Base-by-base conservation (phyloP, 1,140 invertebrate species). In the Elymnias hypermnestra region DNA sequence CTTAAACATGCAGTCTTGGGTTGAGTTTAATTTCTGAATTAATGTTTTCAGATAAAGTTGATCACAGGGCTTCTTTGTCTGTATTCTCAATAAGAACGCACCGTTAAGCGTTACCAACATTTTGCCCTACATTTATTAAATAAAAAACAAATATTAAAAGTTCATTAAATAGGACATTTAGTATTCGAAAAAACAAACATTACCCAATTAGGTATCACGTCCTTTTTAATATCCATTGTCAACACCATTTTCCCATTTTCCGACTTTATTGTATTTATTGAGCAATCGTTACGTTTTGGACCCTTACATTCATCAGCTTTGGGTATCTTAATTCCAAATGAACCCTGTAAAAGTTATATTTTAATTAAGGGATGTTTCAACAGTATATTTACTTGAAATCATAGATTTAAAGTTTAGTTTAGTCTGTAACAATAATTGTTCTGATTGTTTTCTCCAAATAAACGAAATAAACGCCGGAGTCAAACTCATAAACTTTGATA, bases 251-350 rank as follows among this genome's bases (percentile, higher is more conserved):
- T 57, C 8, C 22, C 26, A 29, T 57, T 56, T 12, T 29, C 22
- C 28, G 61, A 35, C 7, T 17, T 47, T 1, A 47, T 42, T 7
- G 33, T 45, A 22, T 61, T 17, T 5, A 52, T 21, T 13, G 37
- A 25, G 10, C 70, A 71, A 12, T 68, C 55, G 14, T 31, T 54
- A 5, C 15, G 44, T 31, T 68, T 73, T 14, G 70, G 70, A 3
- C 70, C 70, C 25, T 62, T 63, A 19, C 67, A 73, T 2, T 47
- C n/a, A 5, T 47, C 40, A 1, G 64, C 8, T 1, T 63, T 45
- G 8, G 33, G 54, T 6, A 72, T 41, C n/a, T 37, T 38, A 18
- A 72, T 23, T 22, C 39, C 38, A 23, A 69, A 72, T 44, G 48
- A 17, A 8, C 69, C 65, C 69, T 72, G 38, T n/a, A n/a, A 25